Evolutionary conservation across 2,888 invertebrate species (phyloP), one percentile per base, ranked within the genome.

Genomic region (Pyrgus malvae): DNA sequence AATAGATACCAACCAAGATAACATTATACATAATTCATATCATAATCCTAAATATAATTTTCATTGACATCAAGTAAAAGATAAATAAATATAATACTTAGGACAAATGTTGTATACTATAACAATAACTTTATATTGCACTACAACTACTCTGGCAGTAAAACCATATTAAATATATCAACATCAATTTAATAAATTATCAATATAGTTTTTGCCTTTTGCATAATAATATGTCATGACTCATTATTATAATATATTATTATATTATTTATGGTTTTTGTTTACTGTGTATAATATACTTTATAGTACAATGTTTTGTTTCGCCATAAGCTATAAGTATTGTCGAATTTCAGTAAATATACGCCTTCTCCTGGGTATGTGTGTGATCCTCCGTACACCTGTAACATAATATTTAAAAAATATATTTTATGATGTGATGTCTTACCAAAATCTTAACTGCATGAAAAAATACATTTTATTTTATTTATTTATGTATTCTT

Each of bases 281-380:
- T 70, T 79, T 83, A 93, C 71, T 96, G 95, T 48, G 97, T 98
- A 81, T 99, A 99, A 83, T 98, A 99, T 46, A 99, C 98, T 86
- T 99, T 94, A 85, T 99, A 99, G 85, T 99, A 99, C 50, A 99
- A 93, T 40, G 98, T 98, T 93, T 99, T 99, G 67, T 98, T 98
- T 72, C 99, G 94, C 99, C 99, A 99, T 66, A 99, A 92, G 50
- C 98, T 99, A 83, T 99, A 99, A 0, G 99, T 98, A 89, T 99
- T 99, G 90, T 99, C 99, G 85, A 99, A 99, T 90, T 99, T 99
- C 35, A 99, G 92, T 76, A 99, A 91, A 85, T 99, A 99, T 31
- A 99, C 97, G 12, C 99, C 99, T 86, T 97, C 95, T 2, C 98
- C 99, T 0, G 99, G 99, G 86, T 99, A 99, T 48, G 94, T 93